Evolutionary conservation across 2,888 invertebrate genomes (phyloP).

Genomic region (Agapostemon virescens): DNA sequence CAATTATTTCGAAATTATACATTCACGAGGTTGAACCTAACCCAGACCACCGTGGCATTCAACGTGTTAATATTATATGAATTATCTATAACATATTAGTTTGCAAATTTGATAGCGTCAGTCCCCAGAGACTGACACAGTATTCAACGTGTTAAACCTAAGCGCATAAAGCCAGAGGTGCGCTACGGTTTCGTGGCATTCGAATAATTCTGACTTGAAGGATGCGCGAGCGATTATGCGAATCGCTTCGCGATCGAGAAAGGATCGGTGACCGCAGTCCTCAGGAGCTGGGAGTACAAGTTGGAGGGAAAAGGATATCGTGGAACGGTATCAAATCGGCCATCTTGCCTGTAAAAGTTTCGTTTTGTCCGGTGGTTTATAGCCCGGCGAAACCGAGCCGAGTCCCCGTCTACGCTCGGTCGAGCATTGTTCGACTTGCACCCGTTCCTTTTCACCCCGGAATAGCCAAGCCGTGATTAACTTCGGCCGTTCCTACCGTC

Average conservation of each 20-base stretch:
- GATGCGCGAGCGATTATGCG: no score
- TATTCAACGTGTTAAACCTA: no score
- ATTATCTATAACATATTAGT: no score
- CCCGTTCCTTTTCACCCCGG: conserved; percentile 42
- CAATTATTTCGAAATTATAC: no score
- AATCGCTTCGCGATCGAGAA: no score
- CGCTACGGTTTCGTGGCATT: no score
- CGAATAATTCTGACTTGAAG: background rate
- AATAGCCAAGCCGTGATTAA: conserved; percentile 55
- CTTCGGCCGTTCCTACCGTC: conserved; percentile 53
- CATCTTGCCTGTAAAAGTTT: conserved; percentile 24
- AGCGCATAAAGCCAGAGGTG: no score
- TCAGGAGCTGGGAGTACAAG: background rate
- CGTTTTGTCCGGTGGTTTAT: conserved; percentile 22
- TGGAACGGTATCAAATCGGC: conserved; percentile 19
- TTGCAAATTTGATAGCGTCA: no score
- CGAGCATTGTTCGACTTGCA: conserved; percentile 39
- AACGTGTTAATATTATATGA: no score
- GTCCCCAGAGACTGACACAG: no score
- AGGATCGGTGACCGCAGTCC: background rate
- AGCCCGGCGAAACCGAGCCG: conserved; percentile 1
- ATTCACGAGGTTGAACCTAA: no score
- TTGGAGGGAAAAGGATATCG: background rate
- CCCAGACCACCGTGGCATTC: no score
- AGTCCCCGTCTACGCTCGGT: conserved; percentile 19